Conservation (phyloP, 2,888 invertebrate species). For the Electrophaes corylata region DNA sequence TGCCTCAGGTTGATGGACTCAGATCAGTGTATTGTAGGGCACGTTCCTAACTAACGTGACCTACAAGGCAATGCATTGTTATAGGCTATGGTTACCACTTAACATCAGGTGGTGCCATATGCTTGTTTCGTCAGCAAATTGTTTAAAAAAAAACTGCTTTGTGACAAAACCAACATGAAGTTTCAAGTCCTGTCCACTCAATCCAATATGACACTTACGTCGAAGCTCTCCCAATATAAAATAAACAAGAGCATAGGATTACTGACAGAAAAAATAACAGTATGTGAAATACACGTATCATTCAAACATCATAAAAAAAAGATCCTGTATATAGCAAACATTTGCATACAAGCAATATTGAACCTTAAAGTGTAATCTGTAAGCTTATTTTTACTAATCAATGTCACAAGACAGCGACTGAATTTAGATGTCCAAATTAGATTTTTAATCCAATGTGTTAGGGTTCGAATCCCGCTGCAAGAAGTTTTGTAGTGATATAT, state of each 20-base stretch:
- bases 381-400: neutral
- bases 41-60: no score
- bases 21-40: no score
- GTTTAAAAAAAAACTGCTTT: no score
- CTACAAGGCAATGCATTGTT: no score
- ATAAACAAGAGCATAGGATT: constrained; percentile 50
- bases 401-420: neutral
- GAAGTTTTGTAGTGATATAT: constrained; percentile 2
- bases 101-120: no score
- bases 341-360: neutral
- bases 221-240: constrained; percentile 44
- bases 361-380: neutral
- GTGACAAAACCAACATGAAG: constrained; percentile 1
- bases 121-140: no score
- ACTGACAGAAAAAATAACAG: constrained; percentile 23
- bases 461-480: neutral
- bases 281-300: neutral
- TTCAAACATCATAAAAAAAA: neutral
- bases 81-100: no score
- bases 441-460: neutral
- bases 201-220: constrained; percentile 42
- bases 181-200: constrained; percentile 15
- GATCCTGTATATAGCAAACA: neutral
- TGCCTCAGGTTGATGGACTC: no score
- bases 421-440: neutral